Evolutionary conservation across 2,797 vertebrate genomes (phyloP), one percentile per base, ranked within the genome.

Genomic region (Hirundo rustica): DNA sequence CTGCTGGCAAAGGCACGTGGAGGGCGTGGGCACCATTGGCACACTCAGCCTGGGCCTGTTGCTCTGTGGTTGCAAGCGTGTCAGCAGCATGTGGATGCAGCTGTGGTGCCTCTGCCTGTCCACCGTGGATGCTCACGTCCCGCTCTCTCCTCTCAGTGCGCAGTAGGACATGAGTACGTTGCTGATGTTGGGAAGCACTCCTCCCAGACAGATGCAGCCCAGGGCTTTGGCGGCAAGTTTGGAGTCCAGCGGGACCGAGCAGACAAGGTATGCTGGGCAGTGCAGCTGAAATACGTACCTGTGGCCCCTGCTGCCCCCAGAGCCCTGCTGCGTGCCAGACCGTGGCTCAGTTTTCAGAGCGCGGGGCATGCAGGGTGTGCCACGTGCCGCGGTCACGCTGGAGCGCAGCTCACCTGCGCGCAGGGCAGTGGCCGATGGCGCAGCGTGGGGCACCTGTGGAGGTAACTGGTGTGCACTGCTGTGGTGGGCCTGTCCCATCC

Each of bases 221-320:
- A 93, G 89, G 99, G 99, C 22, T 99, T 99, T 30, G 99, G 99
- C 0, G 99, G 99, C 12, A 99, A 99, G 96, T 99, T 97, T 0
- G 99, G 99, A 20, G 98, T 99, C 23, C 98, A 99, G 97, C 98
- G 97, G 96, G 99, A 99, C 87, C 98, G 99, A 3, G 97, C 98
- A 0, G 99, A 99, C 97, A 99, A 99, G 98, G 99, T 99, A 60
- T 72, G 97, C 47, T 60, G 72, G 61, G 30, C 21, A 64, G 88
- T 15, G 51, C n/a, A 36, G 47, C 62, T 48, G 5, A n/a, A 19
- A 57, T 30, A 1, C 0, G 0, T 10, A 1, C n/a, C 50, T 44
- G 48, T 11, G 26, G 27, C 80, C 9, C 3, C 29, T 32, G 61
- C 62, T 76, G n/a, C 26, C 36, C 18, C 62, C 42, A 3, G 48